Percentiles rank a stretch among this genome's conserved stretches.
Conservation (phyloP, 2,888 invertebrate genomes). For the Muschampia plurimacula region DNA sequence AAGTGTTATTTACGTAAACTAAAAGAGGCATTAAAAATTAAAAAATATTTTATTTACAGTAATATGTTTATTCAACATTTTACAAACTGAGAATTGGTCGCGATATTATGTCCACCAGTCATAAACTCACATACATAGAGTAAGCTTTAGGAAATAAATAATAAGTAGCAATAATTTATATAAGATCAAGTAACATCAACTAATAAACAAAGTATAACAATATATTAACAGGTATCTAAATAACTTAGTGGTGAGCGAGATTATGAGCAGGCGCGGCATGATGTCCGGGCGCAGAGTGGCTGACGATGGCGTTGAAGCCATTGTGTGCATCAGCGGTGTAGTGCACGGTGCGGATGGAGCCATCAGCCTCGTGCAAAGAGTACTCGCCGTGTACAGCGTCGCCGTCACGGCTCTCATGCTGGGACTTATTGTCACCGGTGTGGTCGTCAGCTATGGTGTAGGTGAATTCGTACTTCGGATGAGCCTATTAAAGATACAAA, state of each 20-base stretch:
- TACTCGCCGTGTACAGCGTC: conserved; percentile 84
- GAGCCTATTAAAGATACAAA: conserved; percentile 57
- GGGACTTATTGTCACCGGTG: conserved; percentile 85
- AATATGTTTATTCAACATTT: no score
- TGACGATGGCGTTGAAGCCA: conserved; percentile 60
- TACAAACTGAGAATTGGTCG: no score
- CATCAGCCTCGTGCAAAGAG: conserved; percentile 74
- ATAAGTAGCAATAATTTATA: no score
- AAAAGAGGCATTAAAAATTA: no score
- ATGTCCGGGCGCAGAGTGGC: conserved; percentile 47
- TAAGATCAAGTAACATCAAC: no score
- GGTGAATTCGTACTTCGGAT: conserved; percentile 81
- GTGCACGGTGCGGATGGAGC: conserved; percentile 79
- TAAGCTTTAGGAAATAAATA: no score
- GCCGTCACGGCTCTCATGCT: conserved; percentile 83
- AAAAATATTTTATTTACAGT: no score
- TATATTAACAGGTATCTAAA: not conserved
- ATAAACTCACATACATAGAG: no score
- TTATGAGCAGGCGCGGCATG: conserved; percentile 44
- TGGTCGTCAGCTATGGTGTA: conserved; percentile 82
- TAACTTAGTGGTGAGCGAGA: conserved; percentile 40
- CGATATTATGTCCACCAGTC: no score
- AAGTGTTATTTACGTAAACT: no score
- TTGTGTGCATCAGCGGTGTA: conserved; percentile 78
- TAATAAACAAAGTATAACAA: no score